phyloP scores from a whole-genome alignment of 2,797 vertebrate genomes.

The Sternarchorhynchus goeldii region DNA sequence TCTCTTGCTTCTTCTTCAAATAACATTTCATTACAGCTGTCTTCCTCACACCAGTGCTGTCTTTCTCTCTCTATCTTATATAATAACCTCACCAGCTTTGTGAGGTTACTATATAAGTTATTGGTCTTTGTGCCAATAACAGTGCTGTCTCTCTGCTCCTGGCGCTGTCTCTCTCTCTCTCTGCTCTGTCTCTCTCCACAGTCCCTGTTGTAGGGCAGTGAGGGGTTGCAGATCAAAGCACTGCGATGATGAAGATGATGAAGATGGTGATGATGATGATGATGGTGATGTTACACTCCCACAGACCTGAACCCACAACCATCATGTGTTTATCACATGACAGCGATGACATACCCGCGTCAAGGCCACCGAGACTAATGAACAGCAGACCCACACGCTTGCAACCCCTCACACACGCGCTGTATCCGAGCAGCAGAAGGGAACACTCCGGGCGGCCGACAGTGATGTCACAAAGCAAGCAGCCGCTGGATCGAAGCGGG shows the following conservation, averaged over 20 bases:
- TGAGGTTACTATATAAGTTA: too few species aligned
- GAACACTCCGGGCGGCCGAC: background rate
- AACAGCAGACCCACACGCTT: background rate
- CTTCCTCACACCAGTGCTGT: background rate
- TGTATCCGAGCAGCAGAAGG: background rate
- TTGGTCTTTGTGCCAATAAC: background rate
- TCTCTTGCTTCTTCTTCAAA: too few species aligned
- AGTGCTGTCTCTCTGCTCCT: background rate
- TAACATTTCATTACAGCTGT: too few species aligned
- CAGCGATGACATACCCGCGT: background rate
- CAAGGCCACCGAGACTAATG: background rate
- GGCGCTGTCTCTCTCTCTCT: background rate
- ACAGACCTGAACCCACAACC: slow-evolving; percentile 23
- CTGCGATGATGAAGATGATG: slow-evolving; percentile 22
- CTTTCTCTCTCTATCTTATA: background rate
- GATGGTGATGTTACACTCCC: slow-evolving; percentile 31
- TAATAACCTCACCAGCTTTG: background rate
- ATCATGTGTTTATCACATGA: slow-evolving; percentile 18
- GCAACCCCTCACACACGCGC: background rate
- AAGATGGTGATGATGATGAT: slow-evolving; percentile 41
- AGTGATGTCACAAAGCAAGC: slow-evolving; percentile 14
- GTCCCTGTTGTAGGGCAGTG: slow-evolving; percentile 20
- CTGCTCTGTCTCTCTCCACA: slow-evolving; percentile 5
- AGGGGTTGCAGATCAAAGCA: slow-evolving; percentile 38
- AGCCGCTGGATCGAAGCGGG: too few species aligned